Base-by-base conservation (phyloP, 2,888 invertebrate genomes). In the Drosophila limbata region DNA sequence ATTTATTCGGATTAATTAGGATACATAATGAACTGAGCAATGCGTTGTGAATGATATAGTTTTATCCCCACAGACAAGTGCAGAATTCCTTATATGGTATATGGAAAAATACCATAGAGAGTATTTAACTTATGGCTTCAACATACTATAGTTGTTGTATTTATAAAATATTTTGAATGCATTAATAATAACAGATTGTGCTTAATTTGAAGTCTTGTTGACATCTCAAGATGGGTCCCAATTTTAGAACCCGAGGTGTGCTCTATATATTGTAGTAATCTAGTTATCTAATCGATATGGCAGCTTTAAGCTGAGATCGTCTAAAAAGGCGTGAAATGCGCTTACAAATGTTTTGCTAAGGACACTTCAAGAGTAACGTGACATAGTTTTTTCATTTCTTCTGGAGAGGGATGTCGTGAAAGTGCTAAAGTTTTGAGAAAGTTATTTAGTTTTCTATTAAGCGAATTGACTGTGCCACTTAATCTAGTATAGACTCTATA, bases 291-390 rank as follows among this genome's bases (percentile, higher is more conserved):
- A 55, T 11, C 55, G 55, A 55, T 44, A 61, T 73, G 64, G 40
- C 78, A 76, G 75, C 78, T 69, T 77, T 15, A 73, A 81, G 83
- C 81, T 73, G 77, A 61, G 56, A 56, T 68, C 69, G 63, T 33
- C 42, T 52, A 55, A 60, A 60, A 28, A 60, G 45, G 60, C 45
- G 69, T 72, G 51, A 52, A 52, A 56, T 55, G 25, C 44, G 28
- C 21, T 15, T 33, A 33, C 15, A 52, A 52, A 25, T 42, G 6
- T 52, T 48, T 59, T 77, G 82, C 84, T 88, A 84, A 88, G 88
- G 83, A 83, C 83, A 83, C 87, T 83, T 87, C 77, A 81, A 44
- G 82, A 83, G 82, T 84, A 84, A 84, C 81, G 25, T 50, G 37
- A 37, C 8, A n/a, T 25, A 9, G 3, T 28, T 53, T 13, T 50